Base-by-base conservation (phyloP, 2,797 vertebrate species). In the Semaprochilodus insignis region DNA sequence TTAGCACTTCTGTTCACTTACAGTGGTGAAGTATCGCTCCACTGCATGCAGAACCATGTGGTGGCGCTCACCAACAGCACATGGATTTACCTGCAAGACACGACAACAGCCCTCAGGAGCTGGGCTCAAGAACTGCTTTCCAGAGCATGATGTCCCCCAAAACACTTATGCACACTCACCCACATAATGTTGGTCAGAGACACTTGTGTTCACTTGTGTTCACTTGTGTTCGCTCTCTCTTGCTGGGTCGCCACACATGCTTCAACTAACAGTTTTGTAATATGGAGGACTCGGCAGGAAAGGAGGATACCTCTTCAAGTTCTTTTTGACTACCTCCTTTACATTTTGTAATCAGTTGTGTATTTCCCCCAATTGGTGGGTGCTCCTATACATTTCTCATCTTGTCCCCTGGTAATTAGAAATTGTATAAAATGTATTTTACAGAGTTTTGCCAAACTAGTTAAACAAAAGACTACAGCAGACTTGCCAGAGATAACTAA, bases 101-200 rank as follows among this genome's bases (percentile, higher is more conserved):
- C 94, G 0, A 97, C 96, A 0, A 59, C 94, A 0, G 95, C 97
- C 25, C 84, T 98, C 90, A 95, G 94, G 82, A 93, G 97, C 85
- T 98, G 98, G 96, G 95, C 96, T 31, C 88, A 97, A 85, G 92
- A 97, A 27, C 87, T 96, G 81, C 92, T 98, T 70, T 96, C 96
- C 0, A 93, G 89, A 75, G 94, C 89, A 0, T 93, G 88, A 94
- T 88, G 6, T 16, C 19, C 52, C 67, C 4, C 31, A 6, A 78
- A 6, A 55, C 76, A 71, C 67, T 54, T 66, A 36, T 66, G 16
- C 27, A 34, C 31, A 75, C 71, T 80, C 73, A 79, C 31, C 31
- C 85, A 73, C 82, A 0, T 83, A 82, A 79, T 70, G 80, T 69
- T 71, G 60, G 65, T 83, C 34, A 77, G 75, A 88, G 81, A 87